A percentile compares a stretch with the other conserved stretches of the same genome.
Evolutionary conservation across 2,797 vertebrate species (phyloP).

Genomic region (Schizothorax lantsangensis): DNA sequence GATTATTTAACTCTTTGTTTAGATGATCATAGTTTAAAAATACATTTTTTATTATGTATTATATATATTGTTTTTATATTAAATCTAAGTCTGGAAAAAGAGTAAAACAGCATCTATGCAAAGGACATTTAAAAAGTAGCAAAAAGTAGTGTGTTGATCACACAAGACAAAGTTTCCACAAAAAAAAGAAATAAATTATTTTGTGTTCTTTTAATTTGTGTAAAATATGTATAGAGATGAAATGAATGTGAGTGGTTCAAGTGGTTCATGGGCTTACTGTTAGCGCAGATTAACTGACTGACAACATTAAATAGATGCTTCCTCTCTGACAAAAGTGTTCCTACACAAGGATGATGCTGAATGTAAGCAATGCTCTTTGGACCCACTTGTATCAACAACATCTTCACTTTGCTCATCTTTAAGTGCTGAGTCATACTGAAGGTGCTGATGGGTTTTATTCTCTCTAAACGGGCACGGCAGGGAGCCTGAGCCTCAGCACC

Average conservation of each 20-base stretch:
- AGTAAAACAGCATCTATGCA: no score
- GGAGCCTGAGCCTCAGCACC: slow-evolving; percentile 50
- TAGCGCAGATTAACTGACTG: neutral
- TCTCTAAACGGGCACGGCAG: slow-evolving; percentile 51
- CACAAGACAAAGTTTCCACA: no score
- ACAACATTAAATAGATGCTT: neutral
- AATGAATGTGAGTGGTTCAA: neutral
- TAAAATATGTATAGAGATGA: neutral
- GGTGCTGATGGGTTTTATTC: slow-evolving; percentile 58
- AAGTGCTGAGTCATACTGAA: slow-evolving; percentile 16
- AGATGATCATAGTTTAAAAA: no score
- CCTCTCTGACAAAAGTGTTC: neutral
- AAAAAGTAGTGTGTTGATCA: no score
- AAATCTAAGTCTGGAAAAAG: no score
- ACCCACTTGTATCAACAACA: neutral
- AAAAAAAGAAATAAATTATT: no score
- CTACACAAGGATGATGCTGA: neutral
- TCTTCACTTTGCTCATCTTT: slow-evolving; percentile 14
- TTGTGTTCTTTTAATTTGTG: neutral
- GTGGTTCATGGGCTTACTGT: neutral
- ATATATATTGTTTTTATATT: no score
- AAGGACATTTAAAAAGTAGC: no score
- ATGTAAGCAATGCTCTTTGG: neutral
- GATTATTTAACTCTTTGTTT: no score
- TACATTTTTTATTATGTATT: no score